A percentile compares a stretch with the other conserved stretches of the same genome.
These are phyloP conservation scores for Anthoptus insignis DNA, from an alignment of 2,888 invertebrate genomes.

Conservation along the genomic window DNA sequence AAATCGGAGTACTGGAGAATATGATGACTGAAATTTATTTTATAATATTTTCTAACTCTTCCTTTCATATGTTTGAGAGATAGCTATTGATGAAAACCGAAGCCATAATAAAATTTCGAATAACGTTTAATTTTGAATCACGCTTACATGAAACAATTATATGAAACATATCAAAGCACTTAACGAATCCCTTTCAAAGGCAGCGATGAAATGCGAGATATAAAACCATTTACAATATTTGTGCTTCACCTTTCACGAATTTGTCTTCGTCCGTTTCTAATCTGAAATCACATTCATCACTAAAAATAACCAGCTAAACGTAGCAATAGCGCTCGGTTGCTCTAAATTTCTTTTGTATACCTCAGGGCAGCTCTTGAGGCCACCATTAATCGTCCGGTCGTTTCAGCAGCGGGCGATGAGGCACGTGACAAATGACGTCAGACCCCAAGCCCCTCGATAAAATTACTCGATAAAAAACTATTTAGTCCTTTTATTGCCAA, in stretches of 20 bases:
- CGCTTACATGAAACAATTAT: slow-evolving; percentile 20
- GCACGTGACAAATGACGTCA: slow-evolving; percentile 67
- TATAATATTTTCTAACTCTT: no score
- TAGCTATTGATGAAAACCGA: background rate
- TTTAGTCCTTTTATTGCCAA: slow-evolving; percentile 40
- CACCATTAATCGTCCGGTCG: slow-evolving; percentile 38
- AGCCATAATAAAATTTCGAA: slow-evolving; percentile 12
- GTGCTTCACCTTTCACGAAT: slow-evolving; percentile 35
- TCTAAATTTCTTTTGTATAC: slow-evolving; percentile 37
- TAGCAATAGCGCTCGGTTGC: slow-evolving; percentile 31
- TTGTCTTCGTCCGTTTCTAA: slow-evolving; percentile 37
- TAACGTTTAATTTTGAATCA: slow-evolving; percentile 9
- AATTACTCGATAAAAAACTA: slow-evolving; percentile 43
- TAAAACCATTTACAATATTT: slow-evolving; percentile 34
- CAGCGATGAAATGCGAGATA: slow-evolving; percentile 27
- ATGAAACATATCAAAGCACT: background rate
- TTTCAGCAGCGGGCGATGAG: slow-evolving; percentile 52
- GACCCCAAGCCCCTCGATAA: slow-evolving; percentile 43
- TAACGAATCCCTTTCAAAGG: slow-evolving; percentile 11
- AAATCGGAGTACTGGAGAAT: no score
- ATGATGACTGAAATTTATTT: no score
- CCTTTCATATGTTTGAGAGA: no score
- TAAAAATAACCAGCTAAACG: slow-evolving; percentile 39
- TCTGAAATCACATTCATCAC: slow-evolving; percentile 39
- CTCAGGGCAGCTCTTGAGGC: slow-evolving; percentile 29